Evolutionary conservation across 2,113 vertebrate species (phyloP).

Genomic region (Lates calcarifer): DNA sequence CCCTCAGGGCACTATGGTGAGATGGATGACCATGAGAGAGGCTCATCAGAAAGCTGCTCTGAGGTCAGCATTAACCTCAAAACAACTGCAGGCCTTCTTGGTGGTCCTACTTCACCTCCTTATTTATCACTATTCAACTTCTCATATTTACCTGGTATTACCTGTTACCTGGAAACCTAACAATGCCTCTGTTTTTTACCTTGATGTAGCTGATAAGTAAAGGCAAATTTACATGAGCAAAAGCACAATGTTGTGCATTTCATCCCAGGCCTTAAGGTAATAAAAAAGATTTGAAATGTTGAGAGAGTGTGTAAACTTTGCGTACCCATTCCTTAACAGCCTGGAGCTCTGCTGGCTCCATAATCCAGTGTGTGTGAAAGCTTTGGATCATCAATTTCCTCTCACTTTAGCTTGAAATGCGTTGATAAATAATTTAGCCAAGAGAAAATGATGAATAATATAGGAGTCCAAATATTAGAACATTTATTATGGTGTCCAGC

Average conservation of each 20-base stretch:
- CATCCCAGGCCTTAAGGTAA: constrained; percentile 3
- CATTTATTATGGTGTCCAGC: constrained; percentile 38
- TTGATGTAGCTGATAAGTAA: background rate
- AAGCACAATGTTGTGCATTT: constrained; percentile 26
- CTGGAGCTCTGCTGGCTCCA: constrained; percentile 28
- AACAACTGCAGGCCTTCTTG: constrained; percentile 1
- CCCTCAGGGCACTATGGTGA: background rate
- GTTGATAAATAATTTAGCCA: constrained; percentile 66
- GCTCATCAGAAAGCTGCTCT: background rate
- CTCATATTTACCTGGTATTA: background rate
- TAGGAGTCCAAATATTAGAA: constrained; percentile 46
- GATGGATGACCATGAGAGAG: background rate
- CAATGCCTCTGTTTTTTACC: background rate
- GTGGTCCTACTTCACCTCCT: background rate
- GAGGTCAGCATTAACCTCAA: constrained; percentile 1
- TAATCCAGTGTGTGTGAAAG: constrained; percentile 53
- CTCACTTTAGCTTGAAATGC: constrained; percentile 61
- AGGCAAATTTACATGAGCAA: constrained; percentile 7
- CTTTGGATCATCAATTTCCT: constrained; percentile 64
- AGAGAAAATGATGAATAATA: constrained; percentile 57
- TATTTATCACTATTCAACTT: background rate
- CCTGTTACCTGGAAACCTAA: background rate
- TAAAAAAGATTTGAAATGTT: constrained; percentile 39
- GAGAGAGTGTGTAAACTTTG: constrained; percentile 11
- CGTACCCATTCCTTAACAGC: constrained; percentile 19